A percentile compares a stretch with the other conserved stretches of the same genome.
Conservation (phyloP, 2,113 vertebrate genomes). For the Ginglymostoma cirratum region DNA sequence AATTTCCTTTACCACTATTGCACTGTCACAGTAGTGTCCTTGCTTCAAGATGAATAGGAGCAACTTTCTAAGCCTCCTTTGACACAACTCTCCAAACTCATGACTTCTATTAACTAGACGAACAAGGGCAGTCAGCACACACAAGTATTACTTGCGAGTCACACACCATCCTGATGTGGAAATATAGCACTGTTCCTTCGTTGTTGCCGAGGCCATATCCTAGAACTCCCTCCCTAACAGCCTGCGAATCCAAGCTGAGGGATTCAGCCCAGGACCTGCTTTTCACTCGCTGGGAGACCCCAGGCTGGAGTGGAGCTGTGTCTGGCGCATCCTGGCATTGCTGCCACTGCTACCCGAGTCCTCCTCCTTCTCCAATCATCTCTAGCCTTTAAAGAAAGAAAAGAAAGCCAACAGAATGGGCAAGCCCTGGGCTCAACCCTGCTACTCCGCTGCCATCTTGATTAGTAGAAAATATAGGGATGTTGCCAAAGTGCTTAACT, state of each 20-base stretch:
- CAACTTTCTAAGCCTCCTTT: not conserved
- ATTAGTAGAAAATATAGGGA: no score
- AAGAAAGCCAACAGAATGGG: no score
- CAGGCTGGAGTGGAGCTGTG: no score
- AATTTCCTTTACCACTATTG: not conserved
- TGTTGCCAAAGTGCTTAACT: no score
- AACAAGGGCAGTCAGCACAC: not conserved
- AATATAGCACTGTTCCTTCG: not conserved
- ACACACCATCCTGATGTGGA: not conserved
- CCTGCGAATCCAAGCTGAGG: no score
- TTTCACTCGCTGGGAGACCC: no score
- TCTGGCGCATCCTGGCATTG: no score
- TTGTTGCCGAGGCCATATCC: not conserved
- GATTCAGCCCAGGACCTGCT: no score
- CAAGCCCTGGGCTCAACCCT: no score
- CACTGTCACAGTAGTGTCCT: not conserved
- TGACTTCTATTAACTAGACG: not conserved
- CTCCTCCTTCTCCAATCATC: not conserved
- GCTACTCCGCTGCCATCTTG: no score
- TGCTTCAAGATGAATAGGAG: not conserved
- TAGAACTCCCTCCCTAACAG: not conserved
- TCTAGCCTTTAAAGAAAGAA: no score
- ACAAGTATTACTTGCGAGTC: not conserved
- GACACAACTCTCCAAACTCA: not conserved
- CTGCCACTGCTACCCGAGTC: no score